phyloP scores from a whole-genome alignment of 2,797 vertebrate species.

The Enteromius radiatus region DNA sequence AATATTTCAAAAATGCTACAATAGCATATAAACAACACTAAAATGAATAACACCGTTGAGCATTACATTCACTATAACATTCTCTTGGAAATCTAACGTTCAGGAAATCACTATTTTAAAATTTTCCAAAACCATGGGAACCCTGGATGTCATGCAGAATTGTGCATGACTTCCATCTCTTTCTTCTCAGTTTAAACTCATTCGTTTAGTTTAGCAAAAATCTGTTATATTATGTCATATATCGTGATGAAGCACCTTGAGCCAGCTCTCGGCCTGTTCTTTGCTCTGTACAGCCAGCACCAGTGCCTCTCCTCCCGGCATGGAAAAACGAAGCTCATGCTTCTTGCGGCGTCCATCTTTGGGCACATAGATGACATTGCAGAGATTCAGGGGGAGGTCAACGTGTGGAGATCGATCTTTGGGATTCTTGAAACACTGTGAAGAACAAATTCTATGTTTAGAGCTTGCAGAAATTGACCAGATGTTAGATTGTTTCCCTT shows the following conservation, averaged over 20 bases:
- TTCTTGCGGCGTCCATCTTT: conserved; percentile 97
- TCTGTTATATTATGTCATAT: neutral
- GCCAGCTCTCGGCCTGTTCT: conserved; percentile 96
- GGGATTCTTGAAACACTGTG: conserved; percentile 95
- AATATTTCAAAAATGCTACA: neutral
- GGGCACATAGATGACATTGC: conserved; percentile 89
- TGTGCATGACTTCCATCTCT: neutral
- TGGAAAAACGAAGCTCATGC: conserved; percentile 92
- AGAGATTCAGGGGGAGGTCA: conserved; percentile 86
- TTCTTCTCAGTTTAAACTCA: neutral
- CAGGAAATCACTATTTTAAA: neutral
- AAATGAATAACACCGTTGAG: neutral
- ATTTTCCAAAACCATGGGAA: neutral
- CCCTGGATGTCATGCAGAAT: neutral
- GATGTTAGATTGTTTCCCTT: neutral
- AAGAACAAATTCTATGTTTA: neutral
- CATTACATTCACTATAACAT: neutral
- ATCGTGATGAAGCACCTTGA: conserved; percentile 81
- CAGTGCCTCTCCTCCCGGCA: conserved; percentile 88
- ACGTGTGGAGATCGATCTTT: conserved; percentile 89
- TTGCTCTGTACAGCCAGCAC: conserved; percentile 95
- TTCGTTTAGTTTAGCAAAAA: neutral
- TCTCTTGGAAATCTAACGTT: neutral
- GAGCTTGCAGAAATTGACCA: neutral
- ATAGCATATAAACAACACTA: neutral